Evolutionary conservation across 1,140 invertebrate genomes (phyloP).

Genomic region (Holotrichia oblita): DNA sequence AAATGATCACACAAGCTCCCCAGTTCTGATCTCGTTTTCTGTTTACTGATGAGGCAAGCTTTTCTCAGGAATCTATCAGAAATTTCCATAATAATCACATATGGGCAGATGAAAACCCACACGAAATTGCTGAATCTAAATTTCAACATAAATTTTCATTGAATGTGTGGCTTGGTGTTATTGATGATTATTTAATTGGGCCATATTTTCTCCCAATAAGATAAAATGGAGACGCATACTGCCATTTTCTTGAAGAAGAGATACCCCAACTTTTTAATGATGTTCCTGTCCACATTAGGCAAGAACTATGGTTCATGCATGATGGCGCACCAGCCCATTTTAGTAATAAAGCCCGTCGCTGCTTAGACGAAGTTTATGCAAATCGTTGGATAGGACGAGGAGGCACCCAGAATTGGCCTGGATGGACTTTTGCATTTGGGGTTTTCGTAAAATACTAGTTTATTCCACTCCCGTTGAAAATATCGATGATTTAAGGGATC

Average conservation of each 20-base stretch:
- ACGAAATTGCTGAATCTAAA: constrained; percentile 41
- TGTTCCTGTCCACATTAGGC: no score
- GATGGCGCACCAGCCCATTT: neutral
- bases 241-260: neutral
- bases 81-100: constrained; percentile 42
- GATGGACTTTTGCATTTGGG: no score
- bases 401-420: no score
- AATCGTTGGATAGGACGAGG: no score
- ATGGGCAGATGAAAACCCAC: constrained; percentile 43
- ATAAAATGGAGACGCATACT: neutral
- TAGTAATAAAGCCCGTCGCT: no score
- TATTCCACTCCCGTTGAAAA: no score
- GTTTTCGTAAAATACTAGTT: no score
- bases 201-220: constrained; percentile 7
- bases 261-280: neutral
- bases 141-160: constrained; percentile 40
- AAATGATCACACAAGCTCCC: no score
- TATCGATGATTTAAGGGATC: no score
- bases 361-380: no score
- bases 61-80: constrained; percentile 42
- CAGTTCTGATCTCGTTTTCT: no score
- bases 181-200: constrained; percentile 43
- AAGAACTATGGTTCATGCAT: no score
- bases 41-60: constrained; percentile 17
- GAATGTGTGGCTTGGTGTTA: constrained; percentile 42